Evolutionary conservation across 2,888 invertebrate species (phyloP).

Genomic region (Pachliopta kotzebuea): DNA sequence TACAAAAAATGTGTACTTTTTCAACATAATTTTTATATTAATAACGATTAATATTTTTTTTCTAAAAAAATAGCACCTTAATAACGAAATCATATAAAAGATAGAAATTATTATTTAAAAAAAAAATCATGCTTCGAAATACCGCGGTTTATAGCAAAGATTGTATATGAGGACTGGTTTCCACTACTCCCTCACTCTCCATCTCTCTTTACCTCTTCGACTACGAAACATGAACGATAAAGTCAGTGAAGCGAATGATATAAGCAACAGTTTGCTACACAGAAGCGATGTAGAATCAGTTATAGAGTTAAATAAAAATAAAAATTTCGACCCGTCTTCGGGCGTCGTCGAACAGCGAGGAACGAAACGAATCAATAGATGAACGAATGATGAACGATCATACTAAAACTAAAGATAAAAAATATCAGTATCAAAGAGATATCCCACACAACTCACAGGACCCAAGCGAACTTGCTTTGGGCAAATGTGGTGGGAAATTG

Average conservation of each 20-base stretch:
- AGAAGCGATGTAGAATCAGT: constrained; percentile 21
- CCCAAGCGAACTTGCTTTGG: too few species aligned
- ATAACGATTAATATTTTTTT: background rate
- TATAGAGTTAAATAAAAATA: constrained; percentile 6
- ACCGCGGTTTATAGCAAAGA: background rate
- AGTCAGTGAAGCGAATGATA: constrained; percentile 23
- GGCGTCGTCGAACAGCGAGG: constrained; percentile 24
- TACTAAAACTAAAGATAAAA: too few species aligned
- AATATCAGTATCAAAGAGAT: too few species aligned
- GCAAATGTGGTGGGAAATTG: too few species aligned
- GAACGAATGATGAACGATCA: background rate
- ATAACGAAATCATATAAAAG: background rate
- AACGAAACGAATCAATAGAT: constrained; percentile 20
- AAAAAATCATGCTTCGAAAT: constrained; percentile 7
- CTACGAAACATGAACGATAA: constrained; percentile 12
- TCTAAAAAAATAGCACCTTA: background rate
- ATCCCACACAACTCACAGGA: too few species aligned
- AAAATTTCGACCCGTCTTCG: constrained; percentile 3
- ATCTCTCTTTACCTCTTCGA: background rate
- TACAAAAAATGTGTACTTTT: background rate
- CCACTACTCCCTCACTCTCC: constrained; percentile 1
- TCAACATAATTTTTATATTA: background rate
- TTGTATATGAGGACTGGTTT: background rate
- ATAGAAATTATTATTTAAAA: too few species aligned
- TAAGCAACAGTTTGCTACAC: constrained; percentile 20